Conservation (phyloP, 1,140 invertebrate species). For the Cardiocondyla obscurior region DNA sequence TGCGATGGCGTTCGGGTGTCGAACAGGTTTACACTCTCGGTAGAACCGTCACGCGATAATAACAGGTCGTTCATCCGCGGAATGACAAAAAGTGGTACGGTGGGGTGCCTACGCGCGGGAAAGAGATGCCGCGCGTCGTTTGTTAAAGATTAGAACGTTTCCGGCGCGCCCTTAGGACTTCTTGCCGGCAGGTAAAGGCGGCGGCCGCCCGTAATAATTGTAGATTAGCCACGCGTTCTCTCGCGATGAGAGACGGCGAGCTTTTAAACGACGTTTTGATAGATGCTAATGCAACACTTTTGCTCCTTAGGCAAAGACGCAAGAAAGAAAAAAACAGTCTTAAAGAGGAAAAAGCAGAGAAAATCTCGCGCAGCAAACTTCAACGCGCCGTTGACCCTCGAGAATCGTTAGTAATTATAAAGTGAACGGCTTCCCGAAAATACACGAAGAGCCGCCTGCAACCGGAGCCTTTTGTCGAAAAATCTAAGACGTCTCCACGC, state of each 20-base stretch:
- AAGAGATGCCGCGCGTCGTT: conserved; percentile 60
- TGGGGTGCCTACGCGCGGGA: not conserved
- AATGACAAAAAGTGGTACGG: conserved; percentile 49
- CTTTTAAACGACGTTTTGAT: not conserved
- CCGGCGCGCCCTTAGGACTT: conserved; percentile 37
- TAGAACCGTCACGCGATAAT: conserved; percentile 72
- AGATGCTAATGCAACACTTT: not conserved
- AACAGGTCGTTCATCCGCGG: conserved; percentile 63
- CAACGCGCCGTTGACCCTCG: not conserved
- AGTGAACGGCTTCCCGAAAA: not conserved
- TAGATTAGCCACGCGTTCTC: conserved; percentile 36
- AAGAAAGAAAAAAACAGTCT: too few relatives aligned
- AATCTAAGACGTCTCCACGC: conserved; percentile 13
- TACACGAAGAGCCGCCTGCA: not conserved
- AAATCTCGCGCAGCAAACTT: not conserved
- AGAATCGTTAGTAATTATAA: not conserved
- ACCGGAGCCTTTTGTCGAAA: conserved; percentile 26
- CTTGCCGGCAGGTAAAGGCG: conserved; percentile 18
- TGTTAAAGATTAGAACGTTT: conserved; percentile 73
- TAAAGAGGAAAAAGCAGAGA: not conserved
- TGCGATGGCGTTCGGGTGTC: not conserved
- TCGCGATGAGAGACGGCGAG: not conserved
- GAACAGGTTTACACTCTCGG: conserved; percentile 70
- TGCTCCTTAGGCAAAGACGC: not conserved
- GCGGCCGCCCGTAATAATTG: conserved; percentile 56